Evolutionary conservation across 2,888 invertebrate genomes (phyloP).

Genomic region (Lysandra coridon): DNA sequence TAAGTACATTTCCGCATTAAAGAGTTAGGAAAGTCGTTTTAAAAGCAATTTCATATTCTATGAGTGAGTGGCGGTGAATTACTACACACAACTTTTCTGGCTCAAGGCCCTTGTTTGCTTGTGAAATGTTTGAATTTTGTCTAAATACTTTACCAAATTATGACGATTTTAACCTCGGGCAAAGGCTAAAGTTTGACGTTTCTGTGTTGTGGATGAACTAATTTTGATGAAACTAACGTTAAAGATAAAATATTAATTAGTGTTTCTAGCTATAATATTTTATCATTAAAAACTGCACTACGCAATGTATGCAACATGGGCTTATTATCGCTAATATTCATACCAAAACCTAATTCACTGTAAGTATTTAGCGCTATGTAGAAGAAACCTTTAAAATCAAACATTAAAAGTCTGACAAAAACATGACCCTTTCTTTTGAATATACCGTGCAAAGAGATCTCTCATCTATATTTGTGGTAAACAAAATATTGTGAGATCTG

Average conservation of each 20-base stretch:
- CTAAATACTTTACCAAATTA: slow-evolving; percentile 10
- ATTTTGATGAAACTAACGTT: no score
- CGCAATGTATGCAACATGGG: no score
- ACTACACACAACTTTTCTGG: background rate
- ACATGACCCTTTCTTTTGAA: background rate
- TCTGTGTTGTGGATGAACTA: no score
- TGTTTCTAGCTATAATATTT: no score
- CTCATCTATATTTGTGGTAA: background rate
- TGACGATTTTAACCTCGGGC: background rate
- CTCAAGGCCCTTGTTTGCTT: background rate
- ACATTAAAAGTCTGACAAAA: background rate
- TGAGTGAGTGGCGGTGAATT: slow-evolving; percentile 2
- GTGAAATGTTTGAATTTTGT: slow-evolving; percentile 4
- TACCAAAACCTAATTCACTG: background rate
- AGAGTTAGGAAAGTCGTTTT: slow-evolving; percentile 21
- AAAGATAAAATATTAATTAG: no score
- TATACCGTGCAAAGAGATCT: background rate
- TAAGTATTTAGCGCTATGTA: no score
- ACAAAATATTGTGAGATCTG: slow-evolving; percentile 23
- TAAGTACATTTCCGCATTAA: slow-evolving; percentile 26
- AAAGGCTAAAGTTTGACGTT: no score
- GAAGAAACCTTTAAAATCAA: background rate
- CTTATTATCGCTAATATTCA: background rate
- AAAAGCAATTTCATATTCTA: slow-evolving; percentile 25
- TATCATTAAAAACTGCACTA: no score